Evolutionary conservation across 2,797 vertebrate genomes (phyloP), one percentile per base, ranked within the genome.

Genomic region (Micromesistius poutassou): DNA sequence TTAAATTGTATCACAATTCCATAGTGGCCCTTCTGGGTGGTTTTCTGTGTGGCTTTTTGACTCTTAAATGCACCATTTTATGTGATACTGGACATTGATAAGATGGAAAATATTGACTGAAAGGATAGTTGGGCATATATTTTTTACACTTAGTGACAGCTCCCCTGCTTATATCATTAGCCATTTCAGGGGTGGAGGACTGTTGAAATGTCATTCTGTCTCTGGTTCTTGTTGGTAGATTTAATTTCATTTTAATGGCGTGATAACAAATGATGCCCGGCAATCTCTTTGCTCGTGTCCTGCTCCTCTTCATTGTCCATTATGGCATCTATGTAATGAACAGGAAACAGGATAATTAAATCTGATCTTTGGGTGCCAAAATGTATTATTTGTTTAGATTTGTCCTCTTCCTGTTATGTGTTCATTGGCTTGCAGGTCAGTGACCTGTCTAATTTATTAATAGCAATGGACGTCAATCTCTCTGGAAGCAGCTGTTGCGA

Each of bases 281-380:
- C 74, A 28, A 68, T 68, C 28, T 77, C 19, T 72, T 5, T 77
- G n/a, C 72, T 73, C 78, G 55, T 73, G 77, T 82, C 87, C 85
- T 87, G 86, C 74, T 82, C 14, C 77, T 78, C 36, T 81, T 79
- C 77, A 50, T 68, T 5, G 74, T 81, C 30, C 28, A 8, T 89
- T 87, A 83, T 40, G 42, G 30, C 74, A 19, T 82, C 75, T 80
- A 78, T 82, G 31, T 33, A 80, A 83, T 22, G 16, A 77, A 77
- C 73, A 4, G 78, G 77, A 87, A 81, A 75, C 74, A 2, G 73
- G 38, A 16, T 78, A 80, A 84, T 82, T 22, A 84, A 38, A 85
- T 85, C 78, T 74, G 50, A 83, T 84, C 78, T 76, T 79, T 70
- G 82, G 36, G 77, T 3, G n/a, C 22, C 66, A 82, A 85, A 84